A percentile compares a stretch with the other conserved stretches of the same genome.
Evolutionary conservation across 2,888 invertebrate species (phyloP).

Genomic region (Mycalesis mineus): DNA sequence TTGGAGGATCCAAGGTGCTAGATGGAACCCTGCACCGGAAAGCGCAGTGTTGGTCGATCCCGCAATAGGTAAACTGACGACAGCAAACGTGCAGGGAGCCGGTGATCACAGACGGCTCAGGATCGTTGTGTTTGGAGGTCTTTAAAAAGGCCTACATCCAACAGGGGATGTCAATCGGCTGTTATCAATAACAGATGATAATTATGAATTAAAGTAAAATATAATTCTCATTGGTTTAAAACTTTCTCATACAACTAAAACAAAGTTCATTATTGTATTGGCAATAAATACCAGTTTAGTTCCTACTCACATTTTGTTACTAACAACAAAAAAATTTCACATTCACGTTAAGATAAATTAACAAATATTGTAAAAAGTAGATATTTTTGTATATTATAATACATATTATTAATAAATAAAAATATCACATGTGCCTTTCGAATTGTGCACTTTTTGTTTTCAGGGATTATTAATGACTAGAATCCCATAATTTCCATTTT

Average conservation of each 20-base stretch:
- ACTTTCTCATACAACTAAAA: neutral
- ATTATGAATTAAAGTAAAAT: neutral
- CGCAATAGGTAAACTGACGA: too few relatives aligned
- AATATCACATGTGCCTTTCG: conserved; percentile 38
- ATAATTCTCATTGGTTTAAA: neutral
- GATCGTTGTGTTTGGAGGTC: too few relatives aligned
- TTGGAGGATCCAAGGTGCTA: too few relatives aligned
- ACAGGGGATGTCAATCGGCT: too few relatives aligned
- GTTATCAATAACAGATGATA: too few relatives aligned
- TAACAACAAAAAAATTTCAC: neutral
- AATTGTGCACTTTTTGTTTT: conserved; percentile 17
- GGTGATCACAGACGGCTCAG: too few relatives aligned
- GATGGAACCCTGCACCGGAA: too few relatives aligned
- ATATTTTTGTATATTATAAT: neutral
- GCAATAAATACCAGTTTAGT: neutral
- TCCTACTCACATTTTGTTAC: neutral
- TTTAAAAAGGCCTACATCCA: too few relatives aligned
- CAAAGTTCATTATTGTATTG: neutral
- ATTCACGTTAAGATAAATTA: neutral
- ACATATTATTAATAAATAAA: conserved; percentile 27
- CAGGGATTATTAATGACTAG: conserved; percentile 20
- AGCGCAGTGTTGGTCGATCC: too few relatives aligned
- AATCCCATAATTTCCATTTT: neutral
- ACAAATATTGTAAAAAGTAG: neutral
- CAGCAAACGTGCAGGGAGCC: too few relatives aligned